A percentile compares a stretch with the other conserved stretches of the same genome.
These are phyloP conservation scores for Cathartes aura DNA, from an alignment of 2,113 vertebrate species.

Conservation along the genomic window DNA sequence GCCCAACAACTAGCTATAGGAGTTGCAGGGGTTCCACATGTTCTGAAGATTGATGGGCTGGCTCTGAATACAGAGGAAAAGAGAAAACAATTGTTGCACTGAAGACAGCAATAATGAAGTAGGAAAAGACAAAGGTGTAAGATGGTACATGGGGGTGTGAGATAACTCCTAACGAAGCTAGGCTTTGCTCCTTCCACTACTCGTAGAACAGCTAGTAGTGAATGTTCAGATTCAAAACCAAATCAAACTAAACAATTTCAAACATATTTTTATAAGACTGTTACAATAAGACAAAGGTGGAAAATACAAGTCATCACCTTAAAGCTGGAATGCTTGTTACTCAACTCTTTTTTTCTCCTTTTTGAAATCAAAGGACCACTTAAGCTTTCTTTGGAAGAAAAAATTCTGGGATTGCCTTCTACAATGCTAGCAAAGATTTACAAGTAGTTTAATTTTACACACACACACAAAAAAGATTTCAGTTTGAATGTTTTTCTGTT, in stretches of 20 bases:
- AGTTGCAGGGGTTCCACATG: not conserved
- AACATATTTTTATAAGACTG: not conserved
- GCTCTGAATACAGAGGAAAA: not conserved
- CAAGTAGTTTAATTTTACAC: not conserved
- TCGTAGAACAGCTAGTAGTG: not conserved
- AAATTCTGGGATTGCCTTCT: not conserved
- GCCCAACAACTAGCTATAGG: not conserved
- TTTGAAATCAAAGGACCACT: not conserved
- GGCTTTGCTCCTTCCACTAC: not conserved
- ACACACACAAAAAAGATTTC: not conserved
- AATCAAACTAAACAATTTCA: not conserved
- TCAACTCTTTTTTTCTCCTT: not conserved
- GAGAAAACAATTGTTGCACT: not conserved
- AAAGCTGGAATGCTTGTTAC: not conserved
- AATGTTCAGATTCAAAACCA: not conserved
- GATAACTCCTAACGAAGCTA: not conserved
- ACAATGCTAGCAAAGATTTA: not conserved
- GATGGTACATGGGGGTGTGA: accelerated
- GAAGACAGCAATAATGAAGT: not conserved
- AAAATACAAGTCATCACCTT: not conserved
- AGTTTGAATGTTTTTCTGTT: not conserved
- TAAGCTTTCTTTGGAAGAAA: not conserved
- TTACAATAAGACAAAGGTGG: not conserved
- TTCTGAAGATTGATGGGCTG: not conserved
- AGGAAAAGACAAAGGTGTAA: not conserved